Evolutionary conservation across 2,888 invertebrate species (phyloP), one percentile per base, ranked within the genome.

Genomic region (Notocelia uddmanniana): DNA sequence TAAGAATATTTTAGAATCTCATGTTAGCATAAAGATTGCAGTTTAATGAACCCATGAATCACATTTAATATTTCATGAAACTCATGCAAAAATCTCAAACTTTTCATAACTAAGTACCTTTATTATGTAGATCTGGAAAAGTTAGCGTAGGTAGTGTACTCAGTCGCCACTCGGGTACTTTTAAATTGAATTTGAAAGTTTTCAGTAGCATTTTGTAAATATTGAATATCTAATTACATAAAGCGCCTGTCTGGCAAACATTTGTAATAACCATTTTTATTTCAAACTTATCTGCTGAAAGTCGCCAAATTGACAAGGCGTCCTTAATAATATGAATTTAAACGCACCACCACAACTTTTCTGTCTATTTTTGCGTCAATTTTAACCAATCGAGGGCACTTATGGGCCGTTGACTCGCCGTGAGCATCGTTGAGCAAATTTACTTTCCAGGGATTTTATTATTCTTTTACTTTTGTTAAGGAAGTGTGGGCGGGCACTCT

Each of bases 161-260:
- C 15, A 59, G 41, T 26, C 64, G 37, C 23, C 34, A 23, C 21
- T 52, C 41, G 45, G 41, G 52, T 37, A 52, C 52, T n/a, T 15
- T 57, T 48, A 58, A 66, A 71, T 66, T 54, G 21, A 66, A 71
- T 71, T 45, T 66, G n/a, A 50, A 63, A 59, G 37, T 66, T 71
- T 70, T 37, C 18, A 64, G 52, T 41, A 54, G 58, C 45, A 52
- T 59, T 52, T 54, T 64, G 57, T 11, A 54, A 69, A 62, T 62
- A 52, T 50, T 50, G 68, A 31, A 26, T 31, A 45, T 41, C n/a
- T 55, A 48, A 48, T 55, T 69, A 19, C 52, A 52, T 63, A 52
- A 1, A 63, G 18, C 11, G 10, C 6, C 31, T 60, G 18, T 48
- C n/a, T 26, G 23, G 34, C 6, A n/a, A 52, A 15, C 5, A 2